Conservation (phyloP, 2,888 invertebrate species). For the Drosophila dives region DNA sequence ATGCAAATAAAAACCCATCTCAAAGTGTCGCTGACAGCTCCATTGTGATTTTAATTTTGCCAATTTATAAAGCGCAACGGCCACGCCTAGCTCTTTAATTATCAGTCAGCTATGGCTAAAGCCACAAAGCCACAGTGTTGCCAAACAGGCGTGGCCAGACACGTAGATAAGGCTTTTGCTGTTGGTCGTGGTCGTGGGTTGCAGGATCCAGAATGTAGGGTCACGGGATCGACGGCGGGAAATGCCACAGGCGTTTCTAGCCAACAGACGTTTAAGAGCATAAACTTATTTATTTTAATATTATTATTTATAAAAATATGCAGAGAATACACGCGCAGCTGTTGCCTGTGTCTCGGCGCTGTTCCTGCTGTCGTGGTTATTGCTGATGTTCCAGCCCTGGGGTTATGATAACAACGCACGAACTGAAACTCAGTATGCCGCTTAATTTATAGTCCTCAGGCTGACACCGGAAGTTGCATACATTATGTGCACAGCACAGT, state of each 20-base stretch:
- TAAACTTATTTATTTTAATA: conserved; percentile 77
- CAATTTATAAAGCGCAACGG: conserved; percentile 72
- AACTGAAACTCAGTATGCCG: conserved; percentile 41
- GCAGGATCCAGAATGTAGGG: not conserved
- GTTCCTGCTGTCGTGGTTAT: conserved; percentile 7
- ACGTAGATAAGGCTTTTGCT: conserved; percentile 59
- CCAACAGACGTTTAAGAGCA: conserved; percentile 69
- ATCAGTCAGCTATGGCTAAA: conserved; percentile 46
- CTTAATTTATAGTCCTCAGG: conserved; percentile 71
- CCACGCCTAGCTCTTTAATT: conserved; percentile 68
- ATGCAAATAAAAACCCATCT: conserved; percentile 54
- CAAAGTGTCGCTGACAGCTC: conserved; percentile 74
- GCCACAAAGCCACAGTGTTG: conserved; percentile 53
- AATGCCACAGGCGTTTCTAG: conserved; percentile 60
- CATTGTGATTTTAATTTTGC: conserved; percentile 74
- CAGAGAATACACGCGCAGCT: conserved; percentile 44
- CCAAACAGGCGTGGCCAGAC: conserved; percentile 50
- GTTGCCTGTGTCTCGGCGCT: conserved; percentile 15
- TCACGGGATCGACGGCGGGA: conserved; percentile 43
- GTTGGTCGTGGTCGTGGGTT: conserved; percentile 11
- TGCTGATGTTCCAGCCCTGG: conserved; percentile 38
- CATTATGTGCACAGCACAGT: conserved; percentile 54
- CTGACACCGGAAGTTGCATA: conserved; percentile 73
- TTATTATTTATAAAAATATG: conserved; percentile 72
- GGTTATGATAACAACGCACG: conserved; percentile 57